Base-by-base conservation (phyloP, 2,113 vertebrate species). In the Nycticryphes semicollaris region DNA sequence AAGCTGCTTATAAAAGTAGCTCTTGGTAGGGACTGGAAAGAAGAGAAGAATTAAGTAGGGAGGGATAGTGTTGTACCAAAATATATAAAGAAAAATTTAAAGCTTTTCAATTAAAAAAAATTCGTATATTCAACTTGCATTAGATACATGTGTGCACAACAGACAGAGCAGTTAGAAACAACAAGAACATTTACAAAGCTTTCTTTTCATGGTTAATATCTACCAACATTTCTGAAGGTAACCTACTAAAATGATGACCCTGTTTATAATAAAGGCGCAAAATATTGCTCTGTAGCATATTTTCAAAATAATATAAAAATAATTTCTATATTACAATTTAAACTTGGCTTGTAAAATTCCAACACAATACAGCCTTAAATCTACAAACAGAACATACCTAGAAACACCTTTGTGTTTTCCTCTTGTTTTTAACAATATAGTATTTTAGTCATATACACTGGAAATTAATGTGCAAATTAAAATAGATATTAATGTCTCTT, bases 271-370 rank as follows among this genome's bases (percentile, higher is more conserved):
- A 98, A 98, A 97, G 97, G 96, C 77, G 95, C 95, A 97, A 98
- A 98, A 98, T 98, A 98, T 98, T 98, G 98, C 97, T 98, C 97
- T 98, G 94, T 94, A 98, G 97, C 97, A 33, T 95, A 96, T 98
- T 98, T 97, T 97, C 97, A 98, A 98, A 98, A 97, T 96, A 97
- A 98, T 98, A 98, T 95, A 98, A 98, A 98, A 98, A 98, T 98
- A 98, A 98, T 98, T 98, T 98, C 98, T 98, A 97, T 98, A 97
- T 98, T 98, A 98, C 97, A 98, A 95, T 98, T 98, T 97, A 97
- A 98, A 98, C 96, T 98, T 98, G 98, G 98, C 97, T 98, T 98
- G 96, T 98, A 98, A 98, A 98, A 98, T 98, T 95, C 97, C 97
- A 98, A 98, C 95, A 77, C 94, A 98, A 98, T 92, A 97, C 78